A percentile compares a stretch with the other conserved stretches of the same genome.
phyloP scores from a whole-genome alignment of 1,140 invertebrate genomes.

The Neodiprion pinetum region DNA sequence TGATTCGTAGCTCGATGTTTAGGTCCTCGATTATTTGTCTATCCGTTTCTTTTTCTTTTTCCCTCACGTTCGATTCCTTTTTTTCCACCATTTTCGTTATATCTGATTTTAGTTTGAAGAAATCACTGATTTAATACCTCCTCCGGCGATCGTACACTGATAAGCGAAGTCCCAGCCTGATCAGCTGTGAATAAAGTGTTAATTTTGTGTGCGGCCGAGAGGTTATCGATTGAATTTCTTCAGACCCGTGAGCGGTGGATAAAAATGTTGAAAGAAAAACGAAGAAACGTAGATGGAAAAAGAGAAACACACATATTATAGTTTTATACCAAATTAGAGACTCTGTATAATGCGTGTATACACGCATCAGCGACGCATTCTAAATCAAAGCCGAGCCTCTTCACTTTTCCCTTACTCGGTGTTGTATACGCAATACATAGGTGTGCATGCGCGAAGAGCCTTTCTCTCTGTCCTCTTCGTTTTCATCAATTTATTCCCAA shows the following conservation, averaged over 20 bases:
- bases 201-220: not conserved
- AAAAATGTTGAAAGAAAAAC: not conserved
- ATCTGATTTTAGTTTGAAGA: not conserved
- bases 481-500: not conserved
- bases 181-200: slow-evolving; percentile 7
- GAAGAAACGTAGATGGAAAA: not conserved
- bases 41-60: not conserved
- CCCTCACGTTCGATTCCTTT: too few species aligned
- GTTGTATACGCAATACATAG: too few species aligned
- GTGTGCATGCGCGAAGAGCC: not conserved
- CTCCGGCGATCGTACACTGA: not conserved
- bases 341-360: not conserved
- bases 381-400: not conserved
- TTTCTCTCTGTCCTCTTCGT: not conserved
- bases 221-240: not conserved
- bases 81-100: too few species aligned
- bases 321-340: slow-evolving; percentile 4
- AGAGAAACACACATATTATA: not conserved
- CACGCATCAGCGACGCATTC: not conserved
- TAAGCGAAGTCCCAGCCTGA: not conserved
- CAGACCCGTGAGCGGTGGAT: not conserved
- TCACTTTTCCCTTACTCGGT: too few species aligned
- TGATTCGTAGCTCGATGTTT: not conserved
- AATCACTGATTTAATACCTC: slow-evolving; percentile 7
- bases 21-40: not conserved